Evolutionary conservation across 2,888 invertebrate species (phyloP), one percentile per base, ranked within the genome.

Genomic region (Iselma pallidipennis): DNA sequence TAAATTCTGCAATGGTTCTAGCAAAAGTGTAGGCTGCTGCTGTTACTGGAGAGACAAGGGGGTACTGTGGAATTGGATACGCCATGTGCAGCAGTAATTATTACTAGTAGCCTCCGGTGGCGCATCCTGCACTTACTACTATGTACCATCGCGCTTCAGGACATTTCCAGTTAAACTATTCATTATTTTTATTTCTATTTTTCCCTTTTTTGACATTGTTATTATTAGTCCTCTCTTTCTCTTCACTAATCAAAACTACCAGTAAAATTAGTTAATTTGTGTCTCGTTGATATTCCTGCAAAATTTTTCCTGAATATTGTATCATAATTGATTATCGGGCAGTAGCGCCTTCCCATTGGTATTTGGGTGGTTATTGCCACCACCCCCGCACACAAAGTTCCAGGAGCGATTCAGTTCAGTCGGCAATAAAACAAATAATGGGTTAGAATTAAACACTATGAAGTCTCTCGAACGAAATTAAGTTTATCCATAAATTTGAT

Each of bases 401-500:
- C 28, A 23, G 55, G 48, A 62, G 55, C 60, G 53, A 73, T 74
- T 76, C 73, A 73, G 73, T 71, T 71, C 63, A 37, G 61, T 59
- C 59, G 69, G 76, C 74, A 76, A 77, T 80, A 78, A 78, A 79
- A 76, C 78, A 78, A 78, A 78, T 78, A 79, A 78, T 73, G 77
- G 78, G 74, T 74, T 73, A 76, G 77, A 79, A 78, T 78, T 80
- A 78, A 78, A 79, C 78, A 78, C 77, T 76, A 75, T 77, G 77
- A 78, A 77, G 76, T 77, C 75, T 77, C 75, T 74, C 73, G 78
- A 77, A 78, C 78, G 77, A 80, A 80, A 81, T 81, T 81, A 82
- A 82, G 81, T 82, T 82, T 81, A 79, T 80, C 80, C 81, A 82
- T 82, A 82, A 82, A 82, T 81, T 81, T 81, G 81, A 81, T 81